Percentiles rank a stretch among this genome's conserved stretches.
Conservation (phyloP, 2,888 invertebrate species). For the Dendrolimus pini region DNA sequence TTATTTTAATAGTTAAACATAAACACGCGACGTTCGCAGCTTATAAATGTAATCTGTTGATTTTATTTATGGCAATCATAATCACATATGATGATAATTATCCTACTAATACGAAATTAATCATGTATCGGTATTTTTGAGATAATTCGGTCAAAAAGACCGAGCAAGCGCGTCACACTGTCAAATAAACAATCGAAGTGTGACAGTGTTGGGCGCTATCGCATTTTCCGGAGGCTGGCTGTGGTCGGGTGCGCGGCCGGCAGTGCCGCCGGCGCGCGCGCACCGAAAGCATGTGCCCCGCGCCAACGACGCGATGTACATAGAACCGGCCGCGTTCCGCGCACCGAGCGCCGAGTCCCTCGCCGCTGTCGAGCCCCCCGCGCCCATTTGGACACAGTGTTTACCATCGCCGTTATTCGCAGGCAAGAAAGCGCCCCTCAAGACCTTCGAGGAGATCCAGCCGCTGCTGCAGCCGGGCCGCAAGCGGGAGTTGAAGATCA, state of each 20-base stretch:
- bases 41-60: too few relatives aligned
- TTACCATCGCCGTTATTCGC: constrained; percentile 76
- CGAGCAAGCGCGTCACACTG: constrained; percentile 37
- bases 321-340: constrained; percentile 74
- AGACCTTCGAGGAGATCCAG: constrained; percentile 86
- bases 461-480: constrained; percentile 82
- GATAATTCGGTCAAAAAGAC: constrained; percentile 30
- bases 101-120: too few relatives aligned
- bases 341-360: constrained; percentile 71
- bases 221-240: constrained; percentile 67
- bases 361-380: constrained; percentile 38
- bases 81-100: too few relatives aligned
- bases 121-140: background rate
- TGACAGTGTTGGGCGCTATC: constrained; percentile 65
- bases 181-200: constrained; percentile 68
- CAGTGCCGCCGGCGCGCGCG: constrained; percentile 74
- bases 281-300: constrained; percentile 72
- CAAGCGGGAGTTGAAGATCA: constrained; percentile 86
- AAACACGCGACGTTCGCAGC: too few relatives aligned
- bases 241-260: constrained; percentile 42
- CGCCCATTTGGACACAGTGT: constrained; percentile 70
- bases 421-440: constrained; percentile 88
- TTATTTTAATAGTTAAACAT: background rate
- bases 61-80: too few relatives aligned
- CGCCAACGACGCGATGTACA: constrained; percentile 65